Base-by-base conservation (phyloP, 2,888 invertebrate species). In the Tachystola acroxantha region DNA sequence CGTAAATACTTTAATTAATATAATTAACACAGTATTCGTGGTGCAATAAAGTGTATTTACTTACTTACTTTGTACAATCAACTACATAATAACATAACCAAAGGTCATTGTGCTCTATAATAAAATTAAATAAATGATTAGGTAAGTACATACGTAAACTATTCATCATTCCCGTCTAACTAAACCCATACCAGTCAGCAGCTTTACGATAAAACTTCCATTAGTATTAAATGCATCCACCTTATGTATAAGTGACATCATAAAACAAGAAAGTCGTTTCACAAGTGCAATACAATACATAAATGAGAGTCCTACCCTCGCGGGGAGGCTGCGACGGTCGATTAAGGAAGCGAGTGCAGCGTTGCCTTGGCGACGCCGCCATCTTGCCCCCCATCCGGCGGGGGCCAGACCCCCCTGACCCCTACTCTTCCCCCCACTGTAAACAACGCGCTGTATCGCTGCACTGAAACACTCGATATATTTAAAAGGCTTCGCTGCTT, bases 311-410 rank as follows among this genome's bases (percentile, higher is more conserved):
- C 53, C 58, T 57, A 57, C 60, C 57, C 62, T 53, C 58, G 59
- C 56, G 32, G 36, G 69, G 64, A 69, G 77, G 71, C 65, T 73
- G 73, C 73, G 74, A 72, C 84, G 85, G 85, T 86, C 85, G 85
- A 86, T 85, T 82, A 86, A 85, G 84, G 85, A 86, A 85, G 84
- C 77, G 73, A 84, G 72, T 85, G 85, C 85, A 86, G 61, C 79
- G 85, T 86, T 84, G 79, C 81, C 82, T 70, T 75, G 78, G 64
- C 69, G 66, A 85, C 85, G 81, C 57, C 80, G 85, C 85, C 85
- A 85, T 85, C 84, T 85, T 86, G 80, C 61, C 69, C 61, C 70
- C 69, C 54, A 46, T 51, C 40, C 39, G 43, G 22, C 48, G 9
- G 9, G n/a, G n/a, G 50, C 57, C 50, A 39, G n/a, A n/a, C 44